Evolutionary conservation across 2,113 vertebrate species (phyloP), one percentile per base, ranked within the genome.

Genomic region (Datnioides undecimradiatus): DNA sequence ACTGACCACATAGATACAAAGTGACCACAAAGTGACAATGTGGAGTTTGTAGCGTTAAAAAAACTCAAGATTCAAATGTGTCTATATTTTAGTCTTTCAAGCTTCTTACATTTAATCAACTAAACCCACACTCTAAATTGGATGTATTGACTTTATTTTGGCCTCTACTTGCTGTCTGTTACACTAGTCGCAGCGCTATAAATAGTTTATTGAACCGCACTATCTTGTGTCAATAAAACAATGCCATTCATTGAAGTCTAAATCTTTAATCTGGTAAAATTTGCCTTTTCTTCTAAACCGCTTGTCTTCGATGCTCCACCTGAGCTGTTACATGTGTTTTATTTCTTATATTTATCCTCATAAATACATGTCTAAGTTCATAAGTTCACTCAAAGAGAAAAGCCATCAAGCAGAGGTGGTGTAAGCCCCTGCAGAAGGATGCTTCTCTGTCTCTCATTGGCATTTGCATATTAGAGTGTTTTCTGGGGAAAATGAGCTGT

Each of bases 401-500:
- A 83, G 80, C 60, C 63, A 76, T 75, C 62, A 70, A 52, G 69
- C 85, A 83, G 87, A 83, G 96, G 96, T 95, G 95, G 93, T 94
- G 95, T 94, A 94, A 96, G 95, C 93, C 94, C 95, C 94, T 94
- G 94, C 96, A 96, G 94, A 96, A 90, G 40, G 90, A 92, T 91
- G 87, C 87, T 76, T 96, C 96, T 96, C 88, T 95, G 95, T 94
- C 95, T 97, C 96, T 97, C 96, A 95, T 96, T 96, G 96, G 96
- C 96, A 98, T 99, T 98, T 98, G 97, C 97, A 97, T 99, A 98
- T 98, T 97, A 97, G 97, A 99, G 97, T 98, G 97, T 99, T 99
- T 99, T 97, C 96, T 96, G 97, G 97, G 97, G 94, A 95, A 99
- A 99, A 99, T 98, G 97, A 97, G 97, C 97, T 97, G 97, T 99